Evolutionary conservation across 2,888 invertebrate species (phyloP), one percentile per base, ranked within the genome.

Genomic region (Spicauda simplicius): DNA sequence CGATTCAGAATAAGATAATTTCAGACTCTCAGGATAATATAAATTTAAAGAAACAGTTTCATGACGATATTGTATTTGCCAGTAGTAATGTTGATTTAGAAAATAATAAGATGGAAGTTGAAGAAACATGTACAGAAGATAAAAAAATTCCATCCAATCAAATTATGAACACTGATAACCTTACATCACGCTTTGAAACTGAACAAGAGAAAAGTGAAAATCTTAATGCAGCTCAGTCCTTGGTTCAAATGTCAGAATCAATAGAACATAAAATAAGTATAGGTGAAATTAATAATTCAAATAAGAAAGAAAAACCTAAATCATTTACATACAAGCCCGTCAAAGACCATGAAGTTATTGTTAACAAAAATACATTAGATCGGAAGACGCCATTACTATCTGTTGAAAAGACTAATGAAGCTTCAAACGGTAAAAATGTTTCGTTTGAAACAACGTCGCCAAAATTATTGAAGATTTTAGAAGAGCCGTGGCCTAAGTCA

Each of bases 401-500:
- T 6, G 81, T 73, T 69, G 86, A 88, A 52, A 84, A 77, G 65
- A 83, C 72, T 52, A 84, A 73, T 70, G 86, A 87, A 61, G 70
- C 76, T 33, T 59, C 72, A 59, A 80, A 77, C 65, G 70, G 74
- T 7, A 88, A 84, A 75, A 77, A 74, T 45, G 67, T 75, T n/a
- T 83, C 84, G 70, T 84, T 83, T 67, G 90, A 88, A 64, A 86
- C 87, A n/a, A 84, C 90, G 7, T 88, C 94, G 4, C 93, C 94
- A 0, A 95, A 94, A 83, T 78, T 95, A 54, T 81, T 95, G 69
- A 94, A 94, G 80, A 94, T 95, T 66, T 82, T 95, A 71, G 94
- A 94, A 74, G 94, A 94, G 72, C 90, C 93, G 0, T 80, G 80
- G 65, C 78, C 84, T 16, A 90, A 85, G 78, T 72, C 84, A 48